phyloP scores from a whole-genome alignment of 2,888 invertebrate genomes.

The Catonia carolina region DNA sequence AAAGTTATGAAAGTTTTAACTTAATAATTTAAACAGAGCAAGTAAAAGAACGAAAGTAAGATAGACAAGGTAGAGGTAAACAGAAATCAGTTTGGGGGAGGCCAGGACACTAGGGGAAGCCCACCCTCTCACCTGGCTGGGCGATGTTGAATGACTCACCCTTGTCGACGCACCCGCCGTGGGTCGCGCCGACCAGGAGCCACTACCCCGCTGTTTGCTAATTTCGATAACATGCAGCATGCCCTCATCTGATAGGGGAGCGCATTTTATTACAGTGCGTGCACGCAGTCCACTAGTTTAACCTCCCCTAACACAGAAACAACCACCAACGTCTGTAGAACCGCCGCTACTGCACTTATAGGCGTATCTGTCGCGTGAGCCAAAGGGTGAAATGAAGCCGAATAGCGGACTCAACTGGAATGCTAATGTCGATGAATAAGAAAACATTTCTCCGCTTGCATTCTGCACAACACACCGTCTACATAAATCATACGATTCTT shows the following conservation, averaged over 20 bases:
- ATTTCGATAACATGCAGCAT: constrained; percentile 11
- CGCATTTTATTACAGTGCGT: constrained; percentile 13
- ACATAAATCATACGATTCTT: no score
- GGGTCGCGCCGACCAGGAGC: constrained; percentile 1
- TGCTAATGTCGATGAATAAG: no score
- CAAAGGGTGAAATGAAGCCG: constrained; percentile 2
- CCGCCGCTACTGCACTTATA: neutral
- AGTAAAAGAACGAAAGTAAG: no score
- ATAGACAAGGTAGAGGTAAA: no score
- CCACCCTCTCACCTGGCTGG: neutral
- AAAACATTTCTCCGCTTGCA: no score
- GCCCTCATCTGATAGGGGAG: constrained; percentile 6
- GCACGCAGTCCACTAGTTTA: constrained; percentile 1
- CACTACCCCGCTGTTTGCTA: constrained; percentile 6
- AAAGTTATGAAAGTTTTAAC: no score
- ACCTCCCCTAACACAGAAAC: neutral
- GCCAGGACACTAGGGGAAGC: neutral
- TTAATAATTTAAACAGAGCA: no score
- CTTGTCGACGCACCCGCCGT: constrained; percentile 2
- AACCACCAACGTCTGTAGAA: no score
- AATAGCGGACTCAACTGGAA: no score
- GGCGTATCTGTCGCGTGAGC: neutral
- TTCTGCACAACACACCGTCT: no score
- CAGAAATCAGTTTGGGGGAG: neutral
- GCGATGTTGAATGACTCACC: neutral